Percentiles rank a stretch among this genome's conserved stretches.
These are phyloP conservation scores for Synanthedon tipuliformis DNA, from an alignment of 2,888 invertebrate species.

Conservation along the genomic window DNA sequence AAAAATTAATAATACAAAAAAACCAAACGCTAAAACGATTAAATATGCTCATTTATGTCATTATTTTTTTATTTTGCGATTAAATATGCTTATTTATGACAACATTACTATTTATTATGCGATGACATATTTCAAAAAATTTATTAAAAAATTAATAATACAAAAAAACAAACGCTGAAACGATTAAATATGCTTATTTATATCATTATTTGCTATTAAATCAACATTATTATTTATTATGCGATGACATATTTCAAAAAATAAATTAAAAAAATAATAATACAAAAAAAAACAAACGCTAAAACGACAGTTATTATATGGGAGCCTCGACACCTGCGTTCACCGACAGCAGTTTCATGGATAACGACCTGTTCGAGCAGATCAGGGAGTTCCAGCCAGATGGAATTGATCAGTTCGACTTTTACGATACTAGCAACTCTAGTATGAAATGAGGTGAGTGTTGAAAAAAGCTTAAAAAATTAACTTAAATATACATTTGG, in stretches of 20 bases:
- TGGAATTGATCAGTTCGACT: constrained; percentile 48
- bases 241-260: too few relatives aligned
- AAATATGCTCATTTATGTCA: too few relatives aligned
- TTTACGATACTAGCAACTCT: constrained; percentile 38
- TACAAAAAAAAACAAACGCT: constrained; percentile 19
- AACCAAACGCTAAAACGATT: not conserved
- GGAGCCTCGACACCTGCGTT: constrained; percentile 42
- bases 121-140: too few relatives aligned
- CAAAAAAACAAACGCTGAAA: constrained; percentile 1
- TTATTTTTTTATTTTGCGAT: too few relatives aligned
- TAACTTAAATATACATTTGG: too few relatives aligned
- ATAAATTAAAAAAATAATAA: not conserved
- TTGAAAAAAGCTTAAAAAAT: not conserved
- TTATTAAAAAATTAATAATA: not conserved
- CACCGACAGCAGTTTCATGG: constrained; percentile 46
- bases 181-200: too few relatives aligned
- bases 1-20: constrained; percentile 1
- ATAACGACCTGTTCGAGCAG: constrained; percentile 56
- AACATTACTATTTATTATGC: too few relatives aligned
- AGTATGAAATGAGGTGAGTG: constrained; percentile 46
- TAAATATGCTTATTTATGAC: too few relatives aligned
- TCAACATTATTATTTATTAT: too few relatives aligned
- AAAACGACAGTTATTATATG: constrained; percentile 25
- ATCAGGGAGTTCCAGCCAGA: constrained; percentile 54
- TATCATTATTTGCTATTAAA: too few relatives aligned